Conservation (phyloP, 2,113 vertebrate genomes). For the Aphelocoma coerulescens region DNA sequence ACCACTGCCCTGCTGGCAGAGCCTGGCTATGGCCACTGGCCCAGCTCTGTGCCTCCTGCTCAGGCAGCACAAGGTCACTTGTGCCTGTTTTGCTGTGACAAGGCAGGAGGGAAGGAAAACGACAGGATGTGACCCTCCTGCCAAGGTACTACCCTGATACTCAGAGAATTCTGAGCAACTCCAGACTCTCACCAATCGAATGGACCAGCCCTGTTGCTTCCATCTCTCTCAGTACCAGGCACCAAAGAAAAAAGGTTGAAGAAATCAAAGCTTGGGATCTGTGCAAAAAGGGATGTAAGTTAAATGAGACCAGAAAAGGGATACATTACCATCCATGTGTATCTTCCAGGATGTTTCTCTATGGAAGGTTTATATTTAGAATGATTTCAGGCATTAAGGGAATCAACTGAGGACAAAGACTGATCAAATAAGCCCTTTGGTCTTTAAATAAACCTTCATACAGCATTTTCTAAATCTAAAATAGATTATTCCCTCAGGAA, state of each 20-base stretch:
- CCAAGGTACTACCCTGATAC: too few relatives aligned
- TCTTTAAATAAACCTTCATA: background rate
- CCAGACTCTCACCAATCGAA: background rate
- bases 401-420: background rate
- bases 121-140: background rate
- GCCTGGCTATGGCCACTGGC: background rate
- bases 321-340: background rate
- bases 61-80: background rate
- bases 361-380: background rate
- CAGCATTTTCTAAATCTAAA: background rate
- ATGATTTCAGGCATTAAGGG: background rate
- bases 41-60: background rate
- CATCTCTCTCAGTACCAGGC: background rate
- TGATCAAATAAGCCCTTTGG: background rate
- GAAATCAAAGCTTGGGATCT: background rate
- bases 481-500: background rate
- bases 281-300: background rate
- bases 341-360: background rate
- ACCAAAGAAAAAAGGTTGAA: background rate
- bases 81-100: fast-evolving
- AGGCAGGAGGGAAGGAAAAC: background rate
- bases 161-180: background rate
- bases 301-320: background rate
- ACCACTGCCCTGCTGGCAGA: background rate
- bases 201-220: background rate